These are phyloP conservation scores for Cheilosia vulpina DNA, from an alignment of 2,888 invertebrate species.

Conservation along the genomic window DNA sequence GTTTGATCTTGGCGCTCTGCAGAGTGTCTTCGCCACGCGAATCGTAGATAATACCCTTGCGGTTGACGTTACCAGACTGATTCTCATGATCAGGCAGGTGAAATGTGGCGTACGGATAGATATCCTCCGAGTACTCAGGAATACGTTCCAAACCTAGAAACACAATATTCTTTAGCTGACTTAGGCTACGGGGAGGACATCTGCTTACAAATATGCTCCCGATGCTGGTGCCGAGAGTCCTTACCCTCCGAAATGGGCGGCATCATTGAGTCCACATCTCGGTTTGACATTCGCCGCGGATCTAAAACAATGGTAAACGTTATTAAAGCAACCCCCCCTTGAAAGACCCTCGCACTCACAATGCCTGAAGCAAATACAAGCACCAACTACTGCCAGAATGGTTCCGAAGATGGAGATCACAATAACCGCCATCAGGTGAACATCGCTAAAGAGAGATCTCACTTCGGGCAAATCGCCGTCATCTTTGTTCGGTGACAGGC, in stretches of 20 bases:
- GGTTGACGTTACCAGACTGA: conserved; percentile 84
- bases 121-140: conserved; percentile 86
- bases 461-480: conserved; percentile 78
- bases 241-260: conserved; percentile 78
- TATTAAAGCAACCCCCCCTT: neutral
- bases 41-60: conserved; percentile 80
- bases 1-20: conserved; percentile 78
- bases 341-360: conserved; percentile 82
- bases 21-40: conserved; percentile 79
- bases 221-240: conserved; percentile 81
- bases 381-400: conserved; percentile 85
- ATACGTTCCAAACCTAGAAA: conserved; percentile 84
- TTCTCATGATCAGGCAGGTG: conserved; percentile 86
- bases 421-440: conserved; percentile 81
- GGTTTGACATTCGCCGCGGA: conserved; percentile 79
- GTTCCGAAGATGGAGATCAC: conserved; percentile 83
- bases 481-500: conserved; percentile 80
- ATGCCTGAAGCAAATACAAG: conserved; percentile 85
- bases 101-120: conserved; percentile 86
- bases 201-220: conserved; percentile 85
- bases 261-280: conserved; percentile 79
- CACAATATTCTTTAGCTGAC: conserved; percentile 80
- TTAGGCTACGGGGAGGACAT: conserved; percentile 84
- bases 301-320: conserved; percentile 74
- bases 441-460: conserved; percentile 79